A percentile compares a stretch with the other conserved stretches of the same genome.
These are phyloP conservation scores for Cephus sareptanus DNA, from an alignment of 2,888 invertebrate species.

Conservation along the genomic window DNA sequence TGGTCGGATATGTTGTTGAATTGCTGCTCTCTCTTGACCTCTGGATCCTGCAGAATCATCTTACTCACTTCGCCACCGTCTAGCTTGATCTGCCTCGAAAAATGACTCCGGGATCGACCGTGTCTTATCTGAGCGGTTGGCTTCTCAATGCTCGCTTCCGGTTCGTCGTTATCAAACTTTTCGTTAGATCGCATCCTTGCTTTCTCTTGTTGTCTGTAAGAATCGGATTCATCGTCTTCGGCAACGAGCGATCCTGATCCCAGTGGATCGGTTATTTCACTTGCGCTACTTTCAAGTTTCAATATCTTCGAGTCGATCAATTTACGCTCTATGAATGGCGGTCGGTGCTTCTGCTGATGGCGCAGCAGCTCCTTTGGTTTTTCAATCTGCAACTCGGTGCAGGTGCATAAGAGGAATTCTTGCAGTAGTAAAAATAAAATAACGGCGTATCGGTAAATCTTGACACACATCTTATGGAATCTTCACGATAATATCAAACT, in stretches of 20 bases:
- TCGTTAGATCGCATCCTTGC: not conserved
- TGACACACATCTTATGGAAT: slow-evolving; percentile 17
- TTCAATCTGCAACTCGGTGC: slow-evolving; percentile 38
- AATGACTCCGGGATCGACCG: slow-evolving; percentile 64
- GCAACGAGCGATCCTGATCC: not conserved
- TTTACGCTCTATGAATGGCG: slow-evolving; percentile 55
- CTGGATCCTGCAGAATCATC: not conserved
- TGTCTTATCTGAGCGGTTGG: slow-evolving; percentile 61
- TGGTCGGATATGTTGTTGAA: not conserved
- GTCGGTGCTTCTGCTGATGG: slow-evolving; percentile 55
- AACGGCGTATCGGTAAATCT: slow-evolving; percentile 21
- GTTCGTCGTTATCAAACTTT: slow-evolving; percentile 11
- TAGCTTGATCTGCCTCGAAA: slow-evolving; percentile 39
- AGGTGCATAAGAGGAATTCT: slow-evolving; percentile 22
- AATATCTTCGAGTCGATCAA: slow-evolving; percentile 29
- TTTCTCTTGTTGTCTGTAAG: not conserved
- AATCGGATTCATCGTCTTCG: not conserved
- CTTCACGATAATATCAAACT: slow-evolving; percentile 3
- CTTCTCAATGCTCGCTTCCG: slow-evolving; percentile 40
- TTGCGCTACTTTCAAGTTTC: not conserved
- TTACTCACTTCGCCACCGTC: slow-evolving; percentile 17
- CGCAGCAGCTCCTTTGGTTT: slow-evolving; percentile 48
- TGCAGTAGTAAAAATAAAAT: slow-evolving; percentile 21
- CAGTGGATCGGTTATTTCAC: not conserved
- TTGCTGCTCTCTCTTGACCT: slow-evolving; percentile 4